Evolutionary conservation across 2,797 vertebrate species (phyloP).

Genomic region (Neopelma chrysocephalum): DNA sequence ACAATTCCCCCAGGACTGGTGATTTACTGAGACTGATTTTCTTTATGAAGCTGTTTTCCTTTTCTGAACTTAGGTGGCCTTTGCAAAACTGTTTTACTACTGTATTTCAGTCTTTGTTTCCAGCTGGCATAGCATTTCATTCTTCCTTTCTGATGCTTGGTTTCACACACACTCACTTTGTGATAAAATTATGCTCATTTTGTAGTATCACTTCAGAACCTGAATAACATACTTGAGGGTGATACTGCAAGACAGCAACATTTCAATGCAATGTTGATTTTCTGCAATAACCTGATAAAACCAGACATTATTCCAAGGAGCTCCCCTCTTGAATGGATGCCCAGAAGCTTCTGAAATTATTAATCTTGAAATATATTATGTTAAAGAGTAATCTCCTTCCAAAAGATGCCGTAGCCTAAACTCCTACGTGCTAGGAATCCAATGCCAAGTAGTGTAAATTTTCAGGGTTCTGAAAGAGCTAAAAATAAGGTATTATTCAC

Average conservation of each 20-base stretch:
- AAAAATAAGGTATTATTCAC: background rate
- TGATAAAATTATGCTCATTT: background rate
- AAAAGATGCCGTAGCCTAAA: background rate
- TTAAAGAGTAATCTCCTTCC: background rate
- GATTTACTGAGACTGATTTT: background rate
- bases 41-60: background rate
- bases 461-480: background rate
- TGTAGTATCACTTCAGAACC: background rate
- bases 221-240: background rate
- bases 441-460: background rate
- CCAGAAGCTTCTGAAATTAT: background rate
- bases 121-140: background rate
- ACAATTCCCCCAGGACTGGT: background rate
- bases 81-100: background rate
- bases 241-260: background rate
- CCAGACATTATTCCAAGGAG: background rate
- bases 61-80: background rate
- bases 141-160: background rate
- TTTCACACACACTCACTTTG: background rate
- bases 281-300: background rate
- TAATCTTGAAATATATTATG: background rate
- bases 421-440: background rate
- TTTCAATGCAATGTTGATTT: background rate
- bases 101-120: background rate
- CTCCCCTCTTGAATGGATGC: background rate